Conservation (phyloP, 2,888 invertebrate genomes). For the Sussaba pulchella region DNA sequence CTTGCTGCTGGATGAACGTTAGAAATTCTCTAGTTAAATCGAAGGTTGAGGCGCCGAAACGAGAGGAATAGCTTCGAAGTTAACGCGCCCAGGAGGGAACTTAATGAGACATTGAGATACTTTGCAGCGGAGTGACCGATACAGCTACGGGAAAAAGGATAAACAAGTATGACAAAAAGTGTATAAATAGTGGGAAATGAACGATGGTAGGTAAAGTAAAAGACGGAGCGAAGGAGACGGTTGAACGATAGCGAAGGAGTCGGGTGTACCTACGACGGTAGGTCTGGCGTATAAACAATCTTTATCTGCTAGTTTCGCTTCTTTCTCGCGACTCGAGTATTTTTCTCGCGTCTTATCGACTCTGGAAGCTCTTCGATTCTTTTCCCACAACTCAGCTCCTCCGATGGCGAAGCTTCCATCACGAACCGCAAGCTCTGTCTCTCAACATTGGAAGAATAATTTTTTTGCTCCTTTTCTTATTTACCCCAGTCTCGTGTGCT, state of each 20-base stretch:
- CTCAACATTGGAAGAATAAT: constrained; percentile 56
- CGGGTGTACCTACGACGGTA: constrained; percentile 3
- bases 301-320: constrained; percentile 26
- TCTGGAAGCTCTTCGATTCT: constrained; percentile 20
- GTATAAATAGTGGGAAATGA: background rate
- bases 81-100: background rate
- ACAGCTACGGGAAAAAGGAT: too few relatives aligned
- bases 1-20: background rate
- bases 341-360: constrained; percentile 41
- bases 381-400: constrained; percentile 3
- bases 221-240: background rate
- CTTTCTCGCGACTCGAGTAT: background rate
- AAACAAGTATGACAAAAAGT: background rate
- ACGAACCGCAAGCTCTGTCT: constrained; percentile 27
- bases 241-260: constrained; percentile 14
- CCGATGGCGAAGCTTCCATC: background rate
- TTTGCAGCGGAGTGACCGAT: background rate
- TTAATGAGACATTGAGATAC: background rate
- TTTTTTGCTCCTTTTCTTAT: constrained; percentile 37
- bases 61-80: background rate
- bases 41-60: background rate
- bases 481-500: constrained; percentile 20
- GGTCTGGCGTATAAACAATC: constrained; percentile 48
- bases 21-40: background rate
- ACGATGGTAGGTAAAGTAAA: background rate